Conservation (phyloP, 2,888 invertebrate species). For the Harpalus rufipes region DNA sequence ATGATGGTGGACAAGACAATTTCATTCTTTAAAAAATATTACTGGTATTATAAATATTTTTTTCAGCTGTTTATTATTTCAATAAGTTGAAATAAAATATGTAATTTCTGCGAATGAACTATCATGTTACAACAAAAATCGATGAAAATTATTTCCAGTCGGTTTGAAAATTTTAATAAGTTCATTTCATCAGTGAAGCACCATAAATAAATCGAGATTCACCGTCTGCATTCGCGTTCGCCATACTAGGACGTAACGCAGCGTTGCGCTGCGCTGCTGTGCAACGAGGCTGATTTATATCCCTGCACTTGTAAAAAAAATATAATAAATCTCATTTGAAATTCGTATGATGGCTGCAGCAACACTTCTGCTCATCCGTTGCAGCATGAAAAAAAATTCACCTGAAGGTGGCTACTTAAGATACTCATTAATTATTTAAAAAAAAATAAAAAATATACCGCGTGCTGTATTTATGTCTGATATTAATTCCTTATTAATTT, state of each 20-base stretch:
- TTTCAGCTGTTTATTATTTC: no score
- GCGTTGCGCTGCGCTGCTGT: slow-evolving; percentile 15
- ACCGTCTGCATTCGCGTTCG: slow-evolving; percentile 28
- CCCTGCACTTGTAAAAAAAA: slow-evolving; percentile 58
- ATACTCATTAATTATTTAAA: neutral
- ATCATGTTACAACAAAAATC: slow-evolving; percentile 18
- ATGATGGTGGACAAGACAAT: no score
- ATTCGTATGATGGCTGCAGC: slow-evolving; percentile 56
- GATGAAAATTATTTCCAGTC: slow-evolving; percentile 45
- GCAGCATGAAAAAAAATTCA: neutral
- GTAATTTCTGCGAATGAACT: neutral
- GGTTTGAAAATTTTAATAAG: slow-evolving; percentile 58
- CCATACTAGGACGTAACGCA: neutral
- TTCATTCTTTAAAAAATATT: no score
- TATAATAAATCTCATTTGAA: slow-evolving; percentile 62
- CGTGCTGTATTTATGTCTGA: no score
- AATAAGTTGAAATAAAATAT: neutral
- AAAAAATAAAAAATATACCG: no score
- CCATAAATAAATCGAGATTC: slow-evolving; percentile 51
- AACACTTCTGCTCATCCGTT: neutral
- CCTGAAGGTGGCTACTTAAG: neutral
- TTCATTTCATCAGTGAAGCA: slow-evolving; percentile 50
- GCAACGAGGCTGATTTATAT: slow-evolving; percentile 49
- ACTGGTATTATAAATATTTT: no score
- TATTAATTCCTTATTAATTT: no score